phyloP scores from a whole-genome alignment of 35 echinoderm and acorn worm species.

The Patiria miniata region DNA sequence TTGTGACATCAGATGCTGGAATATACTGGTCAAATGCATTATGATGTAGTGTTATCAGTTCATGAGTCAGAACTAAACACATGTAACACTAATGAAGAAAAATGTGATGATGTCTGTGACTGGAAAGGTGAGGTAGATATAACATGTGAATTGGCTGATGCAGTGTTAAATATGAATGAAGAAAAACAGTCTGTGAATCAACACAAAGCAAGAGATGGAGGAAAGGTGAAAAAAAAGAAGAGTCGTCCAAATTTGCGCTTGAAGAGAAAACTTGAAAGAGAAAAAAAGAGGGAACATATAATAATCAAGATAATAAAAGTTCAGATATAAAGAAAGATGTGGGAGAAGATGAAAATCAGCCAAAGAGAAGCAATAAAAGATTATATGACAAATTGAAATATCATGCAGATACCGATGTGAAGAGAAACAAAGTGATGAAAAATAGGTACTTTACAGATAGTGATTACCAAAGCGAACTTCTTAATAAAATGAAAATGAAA shows the following conservation, averaged over 20 bases:
- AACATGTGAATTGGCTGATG: too few relatives aligned
- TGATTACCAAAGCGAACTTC: not conserved
- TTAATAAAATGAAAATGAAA: not conserved
- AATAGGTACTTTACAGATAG: not conserved
- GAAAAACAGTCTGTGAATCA: not conserved
- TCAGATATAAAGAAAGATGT: not conserved
- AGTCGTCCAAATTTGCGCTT: not conserved
- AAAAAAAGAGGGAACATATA: not conserved
- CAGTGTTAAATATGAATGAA: slow-evolving; percentile 4
- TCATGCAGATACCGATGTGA: not conserved
- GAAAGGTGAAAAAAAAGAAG: not conserved
- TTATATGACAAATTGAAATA: too few relatives aligned
- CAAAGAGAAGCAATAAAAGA: too few relatives aligned
- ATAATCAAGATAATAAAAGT: not conserved
- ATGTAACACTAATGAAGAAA: not conserved
- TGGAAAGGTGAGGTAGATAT: too few relatives aligned
- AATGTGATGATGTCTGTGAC: too few relatives aligned
- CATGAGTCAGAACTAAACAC: not conserved
- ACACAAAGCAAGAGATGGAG: not conserved
- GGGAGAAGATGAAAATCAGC: not conserved
- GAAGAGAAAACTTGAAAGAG: not conserved
- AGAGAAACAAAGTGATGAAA: not conserved
- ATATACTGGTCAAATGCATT: not conserved
- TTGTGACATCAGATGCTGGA: not conserved
- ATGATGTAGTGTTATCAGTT: slow-evolving; percentile 2